Evolutionary conservation across 2,888 invertebrate species (phyloP).

Genomic region (Onchidella celtica): DNA sequence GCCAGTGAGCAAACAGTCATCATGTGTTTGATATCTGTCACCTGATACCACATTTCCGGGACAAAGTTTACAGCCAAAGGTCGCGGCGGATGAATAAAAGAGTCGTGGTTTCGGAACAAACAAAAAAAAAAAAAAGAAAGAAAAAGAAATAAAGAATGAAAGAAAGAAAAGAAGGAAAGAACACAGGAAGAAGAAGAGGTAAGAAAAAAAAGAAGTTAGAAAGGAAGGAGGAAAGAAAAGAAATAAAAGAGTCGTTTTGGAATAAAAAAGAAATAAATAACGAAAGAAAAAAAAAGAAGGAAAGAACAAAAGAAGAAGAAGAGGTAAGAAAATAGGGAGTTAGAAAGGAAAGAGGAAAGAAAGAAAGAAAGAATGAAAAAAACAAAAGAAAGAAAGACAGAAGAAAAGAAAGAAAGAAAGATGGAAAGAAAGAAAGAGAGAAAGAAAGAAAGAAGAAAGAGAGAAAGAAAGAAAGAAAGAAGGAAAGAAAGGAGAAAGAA

Average conservation of each 20-base stretch:
- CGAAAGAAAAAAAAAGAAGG: neutral
- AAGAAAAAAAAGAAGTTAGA: neutral
- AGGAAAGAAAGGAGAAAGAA: neutral
- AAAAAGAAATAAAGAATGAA: too few relatives aligned
- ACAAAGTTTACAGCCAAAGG: too few relatives aligned
- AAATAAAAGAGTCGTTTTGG: neutral
- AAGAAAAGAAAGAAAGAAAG: neutral
- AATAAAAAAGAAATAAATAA: neutral
- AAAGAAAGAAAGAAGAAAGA: neutral
- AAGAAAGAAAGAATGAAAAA: neutral
- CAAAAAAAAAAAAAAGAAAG: too few relatives aligned
- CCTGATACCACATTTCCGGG: too few relatives aligned
- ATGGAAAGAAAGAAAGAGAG: neutral
- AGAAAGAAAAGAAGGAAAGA: too few relatives aligned
- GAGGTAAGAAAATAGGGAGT: neutral
- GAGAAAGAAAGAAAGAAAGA: neutral
- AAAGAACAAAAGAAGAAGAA: neutral
- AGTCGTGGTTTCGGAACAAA: too few relatives aligned
- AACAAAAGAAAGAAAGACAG: neutral
- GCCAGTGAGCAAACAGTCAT: too few relatives aligned
- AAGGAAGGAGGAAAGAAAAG: neutral
- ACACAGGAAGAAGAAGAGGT: too few relatives aligned
- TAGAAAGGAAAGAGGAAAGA: neutral
- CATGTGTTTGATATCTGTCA: too few relatives aligned
- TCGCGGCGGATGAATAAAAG: too few relatives aligned